These are phyloP conservation scores for Plestiodon gilberti DNA, from an alignment of 2,113 vertebrate species.

Conservation along the genomic window DNA sequence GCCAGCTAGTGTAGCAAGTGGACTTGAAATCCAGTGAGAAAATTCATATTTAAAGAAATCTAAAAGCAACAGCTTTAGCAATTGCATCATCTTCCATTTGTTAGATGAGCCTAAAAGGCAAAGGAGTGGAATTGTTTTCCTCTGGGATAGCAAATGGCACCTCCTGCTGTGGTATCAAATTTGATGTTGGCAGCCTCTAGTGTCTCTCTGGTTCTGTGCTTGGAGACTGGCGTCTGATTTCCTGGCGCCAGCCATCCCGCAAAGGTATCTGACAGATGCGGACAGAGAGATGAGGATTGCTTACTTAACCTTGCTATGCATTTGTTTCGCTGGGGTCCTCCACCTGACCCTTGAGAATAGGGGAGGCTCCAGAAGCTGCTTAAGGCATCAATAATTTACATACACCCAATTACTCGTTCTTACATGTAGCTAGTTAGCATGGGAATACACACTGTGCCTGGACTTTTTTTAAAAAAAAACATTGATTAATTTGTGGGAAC, in stretches of 20 bases:
- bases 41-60: constrained; percentile 61
- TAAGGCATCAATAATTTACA: constrained; percentile 81
- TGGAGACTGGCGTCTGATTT: constrained; percentile 64
- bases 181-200: constrained; percentile 70
- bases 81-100: constrained; percentile 73
- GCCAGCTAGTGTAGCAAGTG: constrained; percentile 27
- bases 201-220: constrained; percentile 45
- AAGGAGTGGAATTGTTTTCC: constrained; percentile 64
- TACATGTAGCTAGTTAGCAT: constrained; percentile 74
- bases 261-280: constrained; percentile 66
- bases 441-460: constrained; percentile 53
- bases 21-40: constrained; percentile 51
- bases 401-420: constrained; percentile 76
- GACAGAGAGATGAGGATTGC: constrained; percentile 35
- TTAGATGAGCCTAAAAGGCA: constrained; percentile 68
- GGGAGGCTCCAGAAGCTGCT: constrained; percentile 75
- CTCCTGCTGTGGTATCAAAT: constrained; percentile 72
- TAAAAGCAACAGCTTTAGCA: constrained; percentile 53
- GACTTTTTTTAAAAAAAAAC: constrained; percentile 45
- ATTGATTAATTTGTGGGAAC: constrained; percentile 73
- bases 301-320: constrained; percentile 54
- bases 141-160: constrained; percentile 60
- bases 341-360: constrained; percentile 50
- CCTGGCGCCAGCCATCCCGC: constrained; percentile 64
- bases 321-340: constrained; percentile 35